A percentile compares a stretch with the other conserved stretches of the same genome.
Evolutionary conservation across 2,888 invertebrate species (phyloP).

Genomic region (Eurytoma californica): DNA sequence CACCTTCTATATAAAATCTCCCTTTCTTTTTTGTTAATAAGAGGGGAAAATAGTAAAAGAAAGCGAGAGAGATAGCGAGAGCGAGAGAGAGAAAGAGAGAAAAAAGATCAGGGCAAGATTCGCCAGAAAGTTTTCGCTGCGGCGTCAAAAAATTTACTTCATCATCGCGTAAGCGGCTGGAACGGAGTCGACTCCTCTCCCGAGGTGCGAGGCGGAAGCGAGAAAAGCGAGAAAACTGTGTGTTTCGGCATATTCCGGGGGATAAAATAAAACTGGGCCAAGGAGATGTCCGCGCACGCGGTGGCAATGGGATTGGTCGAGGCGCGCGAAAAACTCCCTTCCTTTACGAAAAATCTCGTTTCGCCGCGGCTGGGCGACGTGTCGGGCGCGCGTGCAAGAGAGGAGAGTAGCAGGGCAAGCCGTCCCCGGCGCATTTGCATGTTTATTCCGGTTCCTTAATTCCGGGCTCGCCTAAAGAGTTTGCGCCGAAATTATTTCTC

Average conservation of each 20-base stretch:
- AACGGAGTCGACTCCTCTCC: not conserved
- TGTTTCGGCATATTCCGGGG: conserved; percentile 13
- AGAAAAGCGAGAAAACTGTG: not conserved
- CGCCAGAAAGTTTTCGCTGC: conserved; percentile 9
- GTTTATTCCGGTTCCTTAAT: conserved; percentile 69
- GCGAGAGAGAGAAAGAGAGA: not conserved
- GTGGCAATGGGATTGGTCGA: conserved; percentile 41
- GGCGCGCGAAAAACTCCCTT: not conserved
- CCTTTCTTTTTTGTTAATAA: conserved; percentile 32
- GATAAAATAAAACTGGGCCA: conserved; percentile 35
- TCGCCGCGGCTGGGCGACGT: not conserved
- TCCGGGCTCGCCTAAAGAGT: conserved; percentile 52
- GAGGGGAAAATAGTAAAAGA: conserved; percentile 10
- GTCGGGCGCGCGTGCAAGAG: not conserved
- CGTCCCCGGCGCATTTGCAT: conserved; percentile 64
- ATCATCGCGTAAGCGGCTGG: conserved; percentile 21
- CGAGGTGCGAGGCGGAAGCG: not conserved
- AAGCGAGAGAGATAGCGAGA: conserved; percentile 3
- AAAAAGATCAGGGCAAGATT: not conserved
- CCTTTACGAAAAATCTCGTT: conserved; percentile 41
- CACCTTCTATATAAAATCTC: not conserved
- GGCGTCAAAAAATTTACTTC: conserved; percentile 42
- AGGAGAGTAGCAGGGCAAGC: conserved; percentile 62
- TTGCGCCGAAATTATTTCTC: conserved; percentile 51
- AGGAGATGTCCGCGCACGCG: conserved; percentile 26